These are phyloP conservation scores for Urocynchramus pylzowi DNA, from an alignment of 2,113 vertebrate species.

Conservation along the genomic window DNA sequence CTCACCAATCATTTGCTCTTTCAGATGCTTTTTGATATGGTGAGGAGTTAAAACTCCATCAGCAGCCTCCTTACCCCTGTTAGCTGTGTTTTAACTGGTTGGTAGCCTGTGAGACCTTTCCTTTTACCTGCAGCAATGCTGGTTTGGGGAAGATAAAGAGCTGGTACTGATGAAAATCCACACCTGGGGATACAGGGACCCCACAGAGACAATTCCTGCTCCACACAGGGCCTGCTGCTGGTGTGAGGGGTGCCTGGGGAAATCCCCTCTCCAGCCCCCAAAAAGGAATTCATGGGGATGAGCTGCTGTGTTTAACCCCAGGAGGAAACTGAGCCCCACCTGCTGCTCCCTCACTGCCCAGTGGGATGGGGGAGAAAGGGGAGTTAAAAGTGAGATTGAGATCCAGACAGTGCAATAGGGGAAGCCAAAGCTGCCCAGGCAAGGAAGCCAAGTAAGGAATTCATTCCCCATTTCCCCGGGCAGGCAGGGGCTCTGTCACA, in stretches of 20 bases:
- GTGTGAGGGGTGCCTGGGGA: not conserved
- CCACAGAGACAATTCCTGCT: not conserved
- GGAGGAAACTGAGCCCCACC: not conserved
- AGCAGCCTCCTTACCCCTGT: not conserved
- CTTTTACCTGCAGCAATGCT: not conserved
- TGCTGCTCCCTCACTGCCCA: not conserved
- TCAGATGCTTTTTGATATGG: not conserved
- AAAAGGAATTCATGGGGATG: not conserved
- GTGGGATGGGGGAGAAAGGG: not conserved
- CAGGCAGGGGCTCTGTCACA: not conserved
- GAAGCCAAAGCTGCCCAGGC: not conserved
- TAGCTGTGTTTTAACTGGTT: not conserved
- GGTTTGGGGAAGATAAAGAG: not conserved
- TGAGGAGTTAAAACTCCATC: not conserved
- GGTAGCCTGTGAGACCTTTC: not conserved
- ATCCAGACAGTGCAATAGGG: not conserved
- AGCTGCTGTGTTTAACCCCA: not conserved
- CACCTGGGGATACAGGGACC: not conserved
- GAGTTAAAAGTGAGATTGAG: not conserved
- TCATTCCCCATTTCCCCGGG: not conserved
- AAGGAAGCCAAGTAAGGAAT: not conserved
- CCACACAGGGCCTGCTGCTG: rapidly evolving
- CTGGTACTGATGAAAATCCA: not conserved
- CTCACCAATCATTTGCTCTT: not conserved
- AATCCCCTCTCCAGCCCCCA: not conserved